Evolutionary conservation across 2,888 invertebrate species (phyloP).

Genomic region (Congeria kusceri): DNA sequence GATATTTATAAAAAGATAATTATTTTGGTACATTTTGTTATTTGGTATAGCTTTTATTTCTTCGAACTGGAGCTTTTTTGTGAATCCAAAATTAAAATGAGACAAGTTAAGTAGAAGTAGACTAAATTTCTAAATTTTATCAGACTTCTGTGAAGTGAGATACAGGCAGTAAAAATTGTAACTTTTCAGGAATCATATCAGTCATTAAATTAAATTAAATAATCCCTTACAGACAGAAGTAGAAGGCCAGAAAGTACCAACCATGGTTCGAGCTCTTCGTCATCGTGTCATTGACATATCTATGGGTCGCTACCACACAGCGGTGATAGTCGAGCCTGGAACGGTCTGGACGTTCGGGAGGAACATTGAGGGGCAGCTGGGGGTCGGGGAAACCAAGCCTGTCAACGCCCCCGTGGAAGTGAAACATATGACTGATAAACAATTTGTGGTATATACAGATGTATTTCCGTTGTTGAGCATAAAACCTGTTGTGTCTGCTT

Average conservation of each 20-base stretch:
- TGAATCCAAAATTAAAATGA: too few species aligned
- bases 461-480: too few species aligned
- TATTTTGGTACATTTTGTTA: too few species aligned
- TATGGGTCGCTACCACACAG: conserved; percentile 88
- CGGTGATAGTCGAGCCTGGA: conserved; percentile 89
- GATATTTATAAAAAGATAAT: too few species aligned
- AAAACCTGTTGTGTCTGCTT: not conserved
- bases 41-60: too few species aligned
- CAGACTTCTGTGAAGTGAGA: too few species aligned
- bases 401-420: conserved; percentile 85
- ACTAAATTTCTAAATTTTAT: too few species aligned
- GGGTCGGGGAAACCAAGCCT: conserved; percentile 86
- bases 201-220: not conserved
- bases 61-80: too few species aligned
- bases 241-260: conserved; percentile 85
- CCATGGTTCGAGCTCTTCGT: conserved; percentile 86
- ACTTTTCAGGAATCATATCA: too few species aligned
- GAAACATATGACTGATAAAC: conserved; percentile 85
- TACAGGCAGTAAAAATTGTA: too few species aligned
- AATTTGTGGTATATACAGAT: conserved; percentile 82
- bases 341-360: conserved; percentile 89
- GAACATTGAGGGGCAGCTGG: conserved; percentile 89
- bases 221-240: conserved; percentile 83
- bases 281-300: conserved; percentile 88
- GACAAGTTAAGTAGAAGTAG: too few species aligned